A percentile compares a stretch with the other conserved stretches of the same genome.
Conservation (phyloP, 2,888 invertebrate genomes). For the Eucriotettix oculatus region DNA sequence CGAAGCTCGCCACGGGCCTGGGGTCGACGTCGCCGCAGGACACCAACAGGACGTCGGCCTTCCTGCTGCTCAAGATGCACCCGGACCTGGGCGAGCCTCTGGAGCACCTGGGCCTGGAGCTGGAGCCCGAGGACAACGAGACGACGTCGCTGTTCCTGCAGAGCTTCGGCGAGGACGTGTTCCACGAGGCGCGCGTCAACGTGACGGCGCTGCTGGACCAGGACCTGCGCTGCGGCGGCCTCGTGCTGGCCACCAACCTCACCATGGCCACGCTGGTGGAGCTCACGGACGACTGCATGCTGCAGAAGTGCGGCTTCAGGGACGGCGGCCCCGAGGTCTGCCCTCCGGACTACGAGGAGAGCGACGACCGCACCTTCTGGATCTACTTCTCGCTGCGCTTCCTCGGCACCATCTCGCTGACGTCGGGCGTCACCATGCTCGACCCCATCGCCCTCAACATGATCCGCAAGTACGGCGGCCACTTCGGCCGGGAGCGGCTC, state of each 20-base stretch:
- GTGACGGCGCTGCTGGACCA: constrained; percentile 55
- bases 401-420: constrained; percentile 62
- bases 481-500: constrained; percentile 63
- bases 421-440: constrained; percentile 74
- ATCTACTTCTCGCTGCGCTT: constrained; percentile 65
- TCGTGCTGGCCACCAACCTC: constrained; percentile 49
- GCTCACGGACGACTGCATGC: constrained; percentile 52
- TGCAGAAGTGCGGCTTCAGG: constrained; percentile 58
- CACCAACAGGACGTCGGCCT: constrained; percentile 22
- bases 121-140: constrained; percentile 55
- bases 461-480: constrained; percentile 69
- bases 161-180: constrained; percentile 43
- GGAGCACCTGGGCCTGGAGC: constrained; percentile 59
- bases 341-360: constrained; percentile 63
- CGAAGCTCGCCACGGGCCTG: constrained; percentile 2
- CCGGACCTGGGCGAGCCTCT: constrained; percentile 56
- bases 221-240: constrained; percentile 58
- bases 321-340: constrained; percentile 60
- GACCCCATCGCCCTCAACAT: constrained; percentile 75
- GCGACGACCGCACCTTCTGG: constrained; percentile 64
- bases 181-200: constrained; percentile 50
- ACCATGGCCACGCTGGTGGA: constrained; percentile 41
- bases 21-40: not conserved
- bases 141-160: constrained; percentile 57
- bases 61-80: constrained; percentile 51